Percentiles rank a stretch among this genome's conserved stretches.
Evolutionary conservation across 1,140 invertebrate species (phyloP).

Genomic region (Drosophila tristis): DNA sequence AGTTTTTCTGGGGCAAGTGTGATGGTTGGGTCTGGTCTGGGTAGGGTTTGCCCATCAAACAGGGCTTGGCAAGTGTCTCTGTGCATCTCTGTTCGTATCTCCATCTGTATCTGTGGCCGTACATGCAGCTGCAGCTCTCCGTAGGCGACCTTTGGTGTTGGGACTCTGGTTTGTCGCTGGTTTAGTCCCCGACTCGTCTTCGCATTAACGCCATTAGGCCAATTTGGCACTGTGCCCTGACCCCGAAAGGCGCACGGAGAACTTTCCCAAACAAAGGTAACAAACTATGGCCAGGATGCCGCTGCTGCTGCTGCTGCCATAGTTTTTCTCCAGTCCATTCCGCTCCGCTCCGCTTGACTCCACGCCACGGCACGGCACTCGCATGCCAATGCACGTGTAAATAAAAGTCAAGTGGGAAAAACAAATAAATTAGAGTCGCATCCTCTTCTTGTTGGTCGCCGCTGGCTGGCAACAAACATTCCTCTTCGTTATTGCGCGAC

Average conservation of each 20-base stretch:
- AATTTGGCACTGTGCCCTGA: slow-evolving; percentile 77
- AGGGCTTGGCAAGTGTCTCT: slow-evolving; percentile 39
- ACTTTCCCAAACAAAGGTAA: slow-evolving; percentile 71
- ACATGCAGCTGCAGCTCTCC: slow-evolving; percentile 22
- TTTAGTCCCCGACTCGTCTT: slow-evolving; percentile 73
- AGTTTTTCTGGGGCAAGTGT: slow-evolving; percentile 6
- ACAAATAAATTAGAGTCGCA: slow-evolving; percentile 64
- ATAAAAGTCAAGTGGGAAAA: slow-evolving; percentile 77
- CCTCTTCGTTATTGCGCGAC: slow-evolving; percentile 70
- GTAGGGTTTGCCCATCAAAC: slow-evolving; percentile 13
- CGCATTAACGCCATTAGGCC: slow-evolving; percentile 81
- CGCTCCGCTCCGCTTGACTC: neutral
- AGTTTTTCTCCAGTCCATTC: slow-evolving; percentile 2
- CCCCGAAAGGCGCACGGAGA: slow-evolving; percentile 49
- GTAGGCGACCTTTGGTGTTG: slow-evolving; percentile 65
- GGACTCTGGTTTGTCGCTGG: slow-evolving; percentile 42
- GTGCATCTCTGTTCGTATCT: slow-evolving; percentile 25
- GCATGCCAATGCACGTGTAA: slow-evolving; percentile 78
- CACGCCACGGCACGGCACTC: slow-evolving; percentile 15
- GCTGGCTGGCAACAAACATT: slow-evolving; percentile 59
- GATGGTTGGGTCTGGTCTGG: neutral
- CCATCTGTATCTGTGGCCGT: slow-evolving; percentile 16
- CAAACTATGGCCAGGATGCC: slow-evolving; percentile 42
- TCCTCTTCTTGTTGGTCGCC: slow-evolving; percentile 43
- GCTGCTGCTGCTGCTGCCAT: slow-evolving; percentile 15